Conservation (phyloP, 2,113 vertebrate genomes). For the Catharus bicknelli region DNA sequence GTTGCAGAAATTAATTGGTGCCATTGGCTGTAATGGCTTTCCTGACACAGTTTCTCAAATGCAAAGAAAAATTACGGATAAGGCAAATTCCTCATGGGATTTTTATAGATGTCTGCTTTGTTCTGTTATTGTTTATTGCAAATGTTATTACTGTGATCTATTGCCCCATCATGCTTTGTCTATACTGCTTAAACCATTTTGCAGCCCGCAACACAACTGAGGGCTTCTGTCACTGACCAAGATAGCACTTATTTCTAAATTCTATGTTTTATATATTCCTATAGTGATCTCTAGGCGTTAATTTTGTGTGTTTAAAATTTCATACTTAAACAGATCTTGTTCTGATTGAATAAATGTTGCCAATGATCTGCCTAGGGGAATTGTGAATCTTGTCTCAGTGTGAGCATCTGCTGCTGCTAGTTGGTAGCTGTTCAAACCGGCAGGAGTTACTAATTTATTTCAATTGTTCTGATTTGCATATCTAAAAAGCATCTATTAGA, state of each 20-base stretch:
- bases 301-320: conserved; percentile 78
- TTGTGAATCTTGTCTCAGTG: conserved; percentile 47
- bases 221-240: conserved; percentile 67
- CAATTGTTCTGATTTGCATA: background rate
- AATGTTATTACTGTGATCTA: conserved; percentile 87
- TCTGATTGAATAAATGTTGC: conserved; percentile 70
- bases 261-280: conserved; percentile 60
- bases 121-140: conserved; percentile 86
- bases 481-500: background rate
- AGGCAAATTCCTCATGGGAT: conserved; percentile 80
- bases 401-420: background rate
- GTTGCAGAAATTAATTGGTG: conserved; percentile 86
- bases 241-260: conserved; percentile 65
- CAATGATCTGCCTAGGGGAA: conserved; percentile 43
- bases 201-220: conserved; percentile 67
- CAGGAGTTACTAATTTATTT: conserved; percentile 2
- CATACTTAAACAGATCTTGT: conserved; percentile 67
- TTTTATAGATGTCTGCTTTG: conserved; percentile 81
- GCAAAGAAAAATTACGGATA: conserved; percentile 85
- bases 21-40: conserved; percentile 82
- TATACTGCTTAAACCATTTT: conserved; percentile 67
- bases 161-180: conserved; percentile 76
- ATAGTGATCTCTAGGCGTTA: conserved; percentile 68
- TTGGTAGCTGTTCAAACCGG: background rate
- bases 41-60: conserved; percentile 82